Evolutionary conservation across 2,888 invertebrate genomes (phyloP), one percentile per base, ranked within the genome.

Genomic region (Autographa pulchrina): DNA sequence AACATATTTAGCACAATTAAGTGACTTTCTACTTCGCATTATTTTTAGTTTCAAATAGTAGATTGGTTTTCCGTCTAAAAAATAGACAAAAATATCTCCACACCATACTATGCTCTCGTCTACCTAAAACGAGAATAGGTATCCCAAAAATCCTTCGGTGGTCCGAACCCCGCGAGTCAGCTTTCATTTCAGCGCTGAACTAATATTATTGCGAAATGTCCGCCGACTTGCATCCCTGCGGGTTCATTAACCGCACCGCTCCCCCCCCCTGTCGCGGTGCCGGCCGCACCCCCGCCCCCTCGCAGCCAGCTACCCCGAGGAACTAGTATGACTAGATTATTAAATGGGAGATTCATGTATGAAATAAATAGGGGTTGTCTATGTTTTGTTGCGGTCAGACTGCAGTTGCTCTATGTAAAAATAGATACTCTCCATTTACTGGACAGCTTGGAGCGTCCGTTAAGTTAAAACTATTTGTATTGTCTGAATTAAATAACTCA

Each of bases 211-310:
- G 89, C 88, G 86, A 87, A 87, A 86, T 89, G 83, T 89, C 89
- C 89, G 89, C 86, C 86, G 87, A 86, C 89, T 85, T 91, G 92
- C 91, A 92, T 92, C 93, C 89, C 91, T 83, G 87, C 82, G 89
- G 91, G 93, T 93, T 94, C 93, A 94, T 94, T 94, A 92, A 91
- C 92, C 93, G 88, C 80, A 72, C 82, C 81, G 78, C 78, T 71
- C 79, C 78, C 72, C 71, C 70, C 32, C 72, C 73, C 18, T 8
- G 0, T 35, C 35, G n/a, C n/a, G 6, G 48, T 38, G 25, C 20
- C 54, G 52, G 63, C 91, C 91, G 86, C 82, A 74, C 82, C 80
- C 81, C 79, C 74, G 77, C 78, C 74, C 73, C 43, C 18, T 56
- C 59, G 62, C 60, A 73, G 75, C 78, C 69, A 81, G 75, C 82